Evolutionary conservation across 2,113 vertebrate genomes (phyloP), one percentile per base, ranked within the genome.

Genomic region (sheep (Ovis aries)): DNA sequence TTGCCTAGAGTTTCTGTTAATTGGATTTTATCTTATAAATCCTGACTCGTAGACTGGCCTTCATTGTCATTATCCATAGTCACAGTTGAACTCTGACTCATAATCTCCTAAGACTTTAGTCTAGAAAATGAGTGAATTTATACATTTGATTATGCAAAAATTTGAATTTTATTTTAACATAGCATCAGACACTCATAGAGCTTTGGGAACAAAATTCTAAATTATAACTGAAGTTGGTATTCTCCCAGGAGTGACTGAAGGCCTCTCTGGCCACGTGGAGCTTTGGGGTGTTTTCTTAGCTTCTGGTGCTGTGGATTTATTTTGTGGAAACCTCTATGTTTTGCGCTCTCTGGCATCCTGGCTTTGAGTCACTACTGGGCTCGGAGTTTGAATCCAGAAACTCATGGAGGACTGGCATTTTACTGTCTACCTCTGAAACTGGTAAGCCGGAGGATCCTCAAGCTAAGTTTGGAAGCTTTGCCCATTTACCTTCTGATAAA

Each of bases 1-100:
- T 93, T 96, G 90, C 90, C 67, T 89, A 83, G 78, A 60, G 83
- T 89, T 95, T 93, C 67, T 83, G 67, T 89, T 96, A 74, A 80
- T 77, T 87, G 23, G 77, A 96, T 93, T 91, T 91, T 59, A 19
- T 43, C 17, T 9, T 86, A 40, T n/a, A 77, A 2, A 64, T 33
- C 29, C 90, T 71, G 53, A 77, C 80, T 92, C 59, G 27, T 21
- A 55, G 40, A 50, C 57, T 74, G 5, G 36, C 29, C n/a, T 94
- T 53, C 33, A 36, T 3, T 17, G n/a, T 11, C 36, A 12, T 4
- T 6, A 15, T 80, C 40, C 48, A 8, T 25, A 55, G 27, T 67
- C 40, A 90, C 31, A 48, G 64, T 17, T 59, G 71, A 12, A 88
- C 21, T 67, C 81, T 91, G 88, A 59, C 36, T n/a, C 90, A 6